Evolutionary conservation across 2,888 invertebrate genomes (phyloP).

Genomic region (Athalia circularis): DNA sequence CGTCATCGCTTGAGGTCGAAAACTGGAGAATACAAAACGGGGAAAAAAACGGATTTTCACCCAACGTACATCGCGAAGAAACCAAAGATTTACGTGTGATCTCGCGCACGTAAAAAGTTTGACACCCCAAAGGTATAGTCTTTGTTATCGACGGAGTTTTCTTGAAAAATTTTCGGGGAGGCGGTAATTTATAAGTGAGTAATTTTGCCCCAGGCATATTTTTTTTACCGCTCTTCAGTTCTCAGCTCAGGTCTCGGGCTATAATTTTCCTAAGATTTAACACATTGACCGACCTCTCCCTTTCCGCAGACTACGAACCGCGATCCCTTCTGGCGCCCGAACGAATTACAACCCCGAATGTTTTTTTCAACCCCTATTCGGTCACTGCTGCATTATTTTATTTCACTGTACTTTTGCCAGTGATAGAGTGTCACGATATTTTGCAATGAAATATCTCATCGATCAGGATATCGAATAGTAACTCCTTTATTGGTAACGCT

Average conservation of each 20-base stretch:
- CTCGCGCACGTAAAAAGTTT: background rate
- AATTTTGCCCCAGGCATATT: slow-evolving; percentile 30
- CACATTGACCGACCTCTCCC: slow-evolving; percentile 15
- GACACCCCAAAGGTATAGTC: background rate
- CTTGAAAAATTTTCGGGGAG: background rate
- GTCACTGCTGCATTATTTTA: slow-evolving; percentile 1
- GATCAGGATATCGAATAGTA: background rate
- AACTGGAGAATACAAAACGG: background rate
- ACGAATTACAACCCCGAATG: background rate
- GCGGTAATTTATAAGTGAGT: slow-evolving; percentile 29
- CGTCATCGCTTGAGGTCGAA: background rate
- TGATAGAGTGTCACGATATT: background rate
- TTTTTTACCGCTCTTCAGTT: background rate
- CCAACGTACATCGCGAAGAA: background rate
- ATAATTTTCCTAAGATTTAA: slow-evolving; percentile 31
- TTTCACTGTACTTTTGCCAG: background rate
- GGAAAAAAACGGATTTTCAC: background rate
- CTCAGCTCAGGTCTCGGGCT: background rate
- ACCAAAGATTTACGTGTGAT: background rate
- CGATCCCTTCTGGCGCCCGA: background rate
- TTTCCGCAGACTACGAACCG: background rate
- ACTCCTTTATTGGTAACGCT: no score
- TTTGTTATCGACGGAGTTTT: background rate
- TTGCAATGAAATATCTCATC: background rate
- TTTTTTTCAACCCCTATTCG: slow-evolving; percentile 30